Evolutionary conservation across 2,113 vertebrate genomes (phyloP).

Genomic region (Myotis yumanensis): DNA sequence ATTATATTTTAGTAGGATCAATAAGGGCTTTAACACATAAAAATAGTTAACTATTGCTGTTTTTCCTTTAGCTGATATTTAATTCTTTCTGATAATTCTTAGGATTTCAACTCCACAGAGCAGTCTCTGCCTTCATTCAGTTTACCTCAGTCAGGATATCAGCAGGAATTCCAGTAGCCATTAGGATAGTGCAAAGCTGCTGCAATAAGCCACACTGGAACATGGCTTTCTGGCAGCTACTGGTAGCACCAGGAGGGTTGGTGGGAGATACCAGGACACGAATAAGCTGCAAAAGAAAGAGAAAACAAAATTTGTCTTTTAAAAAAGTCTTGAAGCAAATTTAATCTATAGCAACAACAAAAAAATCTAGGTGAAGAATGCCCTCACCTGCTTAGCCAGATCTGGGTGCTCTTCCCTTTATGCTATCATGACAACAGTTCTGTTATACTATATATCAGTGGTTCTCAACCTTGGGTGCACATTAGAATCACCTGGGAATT

Average conservation of each 20-base stretch:
- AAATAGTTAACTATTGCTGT: neutral
- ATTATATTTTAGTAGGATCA: neutral
- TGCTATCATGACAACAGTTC: neutral
- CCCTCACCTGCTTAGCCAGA: neutral
- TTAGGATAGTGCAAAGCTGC: conserved; percentile 97
- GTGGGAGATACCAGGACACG: conserved; percentile 96
- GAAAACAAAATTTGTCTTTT: neutral
- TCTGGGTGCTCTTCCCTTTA: neutral
- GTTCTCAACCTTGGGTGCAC: too few relatives aligned
- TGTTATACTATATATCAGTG: neutral
- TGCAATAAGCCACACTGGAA: conserved; percentile 95
- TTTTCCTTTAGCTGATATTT: neutral
- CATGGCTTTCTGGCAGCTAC: conserved; percentile 97
- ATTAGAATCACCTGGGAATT: too few relatives aligned
- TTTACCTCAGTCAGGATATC: conserved; percentile 97
- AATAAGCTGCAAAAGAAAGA: conserved; percentile 86
- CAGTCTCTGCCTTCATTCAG: neutral
- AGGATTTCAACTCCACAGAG: neutral
- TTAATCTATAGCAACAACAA: neutral
- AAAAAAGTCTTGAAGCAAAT: neutral
- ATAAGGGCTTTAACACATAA: neutral
- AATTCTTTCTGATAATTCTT: neutral
- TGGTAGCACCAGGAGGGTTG: conserved; percentile 95
- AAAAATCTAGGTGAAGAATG: neutral
- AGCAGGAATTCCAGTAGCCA: conserved; percentile 97